Evolutionary conservation across 2,797 vertebrate species (phyloP), one percentile per base, ranked within the genome.

Genomic region (Crenuchus spilurus): DNA sequence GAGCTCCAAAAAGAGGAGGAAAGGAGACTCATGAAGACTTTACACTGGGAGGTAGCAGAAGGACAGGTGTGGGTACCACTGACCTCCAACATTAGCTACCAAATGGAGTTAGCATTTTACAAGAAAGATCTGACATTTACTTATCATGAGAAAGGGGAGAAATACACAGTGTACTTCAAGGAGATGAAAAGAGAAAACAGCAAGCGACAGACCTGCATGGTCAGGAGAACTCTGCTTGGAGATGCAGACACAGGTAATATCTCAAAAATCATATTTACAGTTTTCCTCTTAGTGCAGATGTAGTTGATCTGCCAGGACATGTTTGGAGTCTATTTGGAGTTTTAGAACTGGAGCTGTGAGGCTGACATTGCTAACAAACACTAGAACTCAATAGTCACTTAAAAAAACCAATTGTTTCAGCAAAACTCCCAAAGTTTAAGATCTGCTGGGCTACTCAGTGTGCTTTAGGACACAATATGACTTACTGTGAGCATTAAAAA

Each of bases 171-270:
- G 39, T 57, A 88, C 68, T 68, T 87, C 16, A 74, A 58, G 1
- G 30, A 62, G 9, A 73, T 84, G 81, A 74, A 71, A 41, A 46
- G 26, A n/a, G 73, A 24, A 0, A 74, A 84, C 65, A 65, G 44
- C n/a, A 85, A 75, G 60, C 75, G 73, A 55, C 57, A 54, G 8
- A 30, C 64, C 2, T 13, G 49, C 8, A 70, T 26, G 24, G 37
- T 89, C 65, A 87, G 80, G 30, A 82, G 85, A 48, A 82, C 63
- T n/a, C 73, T 78, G 20, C 57, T 78, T 13, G 77, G 74, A 37
- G 82, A 82, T 66, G 78, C 80, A 10, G 82, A 85, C 9, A 87
- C 80, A 51, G 84, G 87, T 88, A 80, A n/a, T 28, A 30, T 48
- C 39, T 0, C 2, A 5, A 11, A 22, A 18, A 20, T n/a, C 41